Percentiles rank a stretch among this genome's conserved stretches.
These are phyloP conservation scores for Lochmaea crataegi DNA, from an alignment of 2,888 invertebrate species.

Conservation along the genomic window DNA sequence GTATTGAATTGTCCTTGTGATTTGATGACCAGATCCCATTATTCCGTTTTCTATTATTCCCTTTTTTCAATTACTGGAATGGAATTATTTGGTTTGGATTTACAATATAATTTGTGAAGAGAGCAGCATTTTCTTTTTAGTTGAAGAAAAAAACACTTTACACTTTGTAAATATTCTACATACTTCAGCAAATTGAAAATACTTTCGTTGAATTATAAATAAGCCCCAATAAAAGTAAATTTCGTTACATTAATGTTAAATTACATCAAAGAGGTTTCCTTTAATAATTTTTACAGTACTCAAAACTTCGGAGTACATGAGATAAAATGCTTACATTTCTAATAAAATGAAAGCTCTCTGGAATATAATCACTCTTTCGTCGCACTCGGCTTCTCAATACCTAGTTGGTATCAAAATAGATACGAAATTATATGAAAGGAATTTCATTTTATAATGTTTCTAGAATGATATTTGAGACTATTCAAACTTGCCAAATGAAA, in stretches of 20 bases:
- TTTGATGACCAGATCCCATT: too few relatives aligned
- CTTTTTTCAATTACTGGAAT: too few relatives aligned
- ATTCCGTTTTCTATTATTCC: too few relatives aligned
- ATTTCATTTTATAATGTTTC: constrained; percentile 36
- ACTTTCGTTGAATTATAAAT: neutral
- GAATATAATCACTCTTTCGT: constrained; percentile 14
- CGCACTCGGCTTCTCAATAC: constrained; percentile 18
- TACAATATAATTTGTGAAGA: too few relatives aligned
- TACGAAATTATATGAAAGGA: constrained; percentile 41
- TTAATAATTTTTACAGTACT: neutral
- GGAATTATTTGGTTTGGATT: too few relatives aligned
- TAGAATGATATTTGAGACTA: constrained; percentile 33
- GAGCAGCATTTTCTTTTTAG: too few relatives aligned
- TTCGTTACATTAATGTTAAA: neutral
- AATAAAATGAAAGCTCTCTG: constrained; percentile 1
- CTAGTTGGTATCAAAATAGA: constrained; percentile 35
- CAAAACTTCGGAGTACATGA: neutral
- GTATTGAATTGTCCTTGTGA: too few relatives aligned
- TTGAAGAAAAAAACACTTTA: too few relatives aligned
- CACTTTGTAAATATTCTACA: too few relatives aligned
- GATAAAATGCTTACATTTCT: constrained; percentile 10
- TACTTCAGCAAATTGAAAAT: too few relatives aligned
- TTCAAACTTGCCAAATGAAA: constrained; percentile 31
- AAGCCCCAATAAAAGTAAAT: neutral
- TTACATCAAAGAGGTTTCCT: neutral